Evolutionary conservation across 1,140 invertebrate genomes (phyloP), one percentile per base, ranked within the genome.

Genomic region (Zaprionus capensis): DNA sequence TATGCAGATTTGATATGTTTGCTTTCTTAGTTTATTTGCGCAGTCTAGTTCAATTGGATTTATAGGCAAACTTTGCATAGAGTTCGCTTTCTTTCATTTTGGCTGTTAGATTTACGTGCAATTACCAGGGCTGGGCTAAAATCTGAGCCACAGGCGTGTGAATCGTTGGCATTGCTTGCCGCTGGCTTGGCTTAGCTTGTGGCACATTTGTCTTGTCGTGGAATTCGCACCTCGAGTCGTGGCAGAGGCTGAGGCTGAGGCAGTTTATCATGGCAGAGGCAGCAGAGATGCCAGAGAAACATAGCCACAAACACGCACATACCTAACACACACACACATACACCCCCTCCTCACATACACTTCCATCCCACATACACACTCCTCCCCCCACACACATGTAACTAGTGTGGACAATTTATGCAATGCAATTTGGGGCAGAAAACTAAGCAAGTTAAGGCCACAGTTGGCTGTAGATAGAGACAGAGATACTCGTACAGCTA

Each of bases 101-200:
- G 46, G 20, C 20, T 11, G 17, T 20, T 24, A 72, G 70, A 74
- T 73, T 65, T 63, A 68, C 74, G 63, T 58, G 76, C 44, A 76
- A 80, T 78, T 75, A 78, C 56, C 44, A 26, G 20, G 38, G 28
- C 20, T 66, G 62, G 61, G 44, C 41, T 46, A 9, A 72, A 76
- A 71, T 71, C 61, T 71, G 53, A 36, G 58, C 59, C 17, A 22
- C 66, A 72, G 46, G 34, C 44, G 24, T 73, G 49, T 41, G 28
- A 73, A 83, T 81, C 65, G 72, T 14, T 74, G 76, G 71, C 86
- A 77, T 75, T 83, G 79, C 82, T 91, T 46, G 41, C 6, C 7
- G 3, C 9, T 6, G 41, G 79, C 82, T 91, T 46, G n/a, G n/a
- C n/a, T 20, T 17, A 15, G 41, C 41, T 46, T n/a, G 41, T 7